Evolutionary conservation across 2,888 invertebrate genomes (phyloP).

Genomic region (Sussaba pulchella): DNA sequence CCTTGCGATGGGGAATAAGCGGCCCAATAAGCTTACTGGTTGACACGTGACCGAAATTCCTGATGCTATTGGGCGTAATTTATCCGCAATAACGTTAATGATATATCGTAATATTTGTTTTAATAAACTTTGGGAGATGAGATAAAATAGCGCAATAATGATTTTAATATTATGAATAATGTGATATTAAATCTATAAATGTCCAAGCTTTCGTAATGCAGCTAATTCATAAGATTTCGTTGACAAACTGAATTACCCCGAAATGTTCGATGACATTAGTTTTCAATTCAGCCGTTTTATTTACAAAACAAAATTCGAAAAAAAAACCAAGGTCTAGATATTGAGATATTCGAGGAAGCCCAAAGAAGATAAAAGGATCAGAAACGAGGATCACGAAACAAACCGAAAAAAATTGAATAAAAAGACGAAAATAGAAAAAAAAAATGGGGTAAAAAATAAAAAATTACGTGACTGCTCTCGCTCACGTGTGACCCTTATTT

Average conservation of each 20-base stretch:
- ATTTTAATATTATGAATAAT: too few relatives aligned
- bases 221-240: too few relatives aligned
- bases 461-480: background rate
- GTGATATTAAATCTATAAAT: too few relatives aligned
- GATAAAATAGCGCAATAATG: too few relatives aligned
- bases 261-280: background rate
- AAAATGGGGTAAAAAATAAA: background rate
- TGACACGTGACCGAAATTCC: constrained; percentile 55
- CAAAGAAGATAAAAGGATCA: constrained; percentile 29
- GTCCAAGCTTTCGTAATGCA: too few relatives aligned
- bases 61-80: constrained; percentile 50
- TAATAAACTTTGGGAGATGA: too few relatives aligned
- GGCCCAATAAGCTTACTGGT: constrained; percentile 22
- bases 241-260: too few relatives aligned
- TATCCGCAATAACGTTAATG: background rate
- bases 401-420: constrained; percentile 68
- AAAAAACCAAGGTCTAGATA: background rate
- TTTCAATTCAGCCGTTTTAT: background rate
- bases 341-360: constrained; percentile 1
- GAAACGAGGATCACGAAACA: constrained; percentile 61
- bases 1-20: constrained; percentile 57
- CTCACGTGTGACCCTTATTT: constrained; percentile 7
- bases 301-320: background rate
- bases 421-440: constrained; percentile 21
- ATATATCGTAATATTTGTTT: too few relatives aligned